A percentile compares a stretch with the other conserved stretches of the same genome.
Conservation (phyloP, 2,113 vertebrate species). For the Neogobius melanostomus region DNA sequence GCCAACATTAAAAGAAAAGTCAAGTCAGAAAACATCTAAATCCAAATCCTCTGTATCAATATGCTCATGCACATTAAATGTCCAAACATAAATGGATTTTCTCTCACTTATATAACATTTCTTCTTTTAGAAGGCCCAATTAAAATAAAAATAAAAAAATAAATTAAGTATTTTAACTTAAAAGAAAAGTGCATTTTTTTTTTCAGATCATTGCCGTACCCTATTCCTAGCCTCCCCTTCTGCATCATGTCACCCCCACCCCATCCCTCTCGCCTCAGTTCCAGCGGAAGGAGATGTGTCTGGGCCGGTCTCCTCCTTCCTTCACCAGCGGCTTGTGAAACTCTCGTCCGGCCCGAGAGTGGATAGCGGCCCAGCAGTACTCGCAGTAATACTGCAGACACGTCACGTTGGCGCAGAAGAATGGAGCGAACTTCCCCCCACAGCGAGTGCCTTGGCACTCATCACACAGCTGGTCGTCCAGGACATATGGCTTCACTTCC, state of each 20-base stretch:
- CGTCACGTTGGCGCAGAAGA: constrained; percentile 99
- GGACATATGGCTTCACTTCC: constrained; percentile 99
- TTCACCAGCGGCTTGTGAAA: constrained; percentile 99
- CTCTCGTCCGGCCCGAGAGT: constrained; percentile 95
- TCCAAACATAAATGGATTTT: constrained; percentile 78
- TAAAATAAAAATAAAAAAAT: constrained; percentile 79
- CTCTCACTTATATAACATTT: constrained; percentile 70
- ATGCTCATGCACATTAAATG: constrained; percentile 79
- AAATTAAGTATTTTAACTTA: constrained; percentile 81
- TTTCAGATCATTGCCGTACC: constrained; percentile 77
- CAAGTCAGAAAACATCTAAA: constrained; percentile 75
- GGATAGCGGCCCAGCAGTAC: constrained; percentile 99
- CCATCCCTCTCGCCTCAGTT: constrained; percentile 81
- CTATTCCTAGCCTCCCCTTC: constrained; percentile 67
- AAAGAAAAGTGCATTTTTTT: constrained; percentile 96
- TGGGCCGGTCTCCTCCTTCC: constrained; percentile 96
- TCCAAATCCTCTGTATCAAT: constrained; percentile 79
- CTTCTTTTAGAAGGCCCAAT: constrained; percentile 74
- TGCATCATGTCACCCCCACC: constrained; percentile 37
- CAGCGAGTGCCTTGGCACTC: constrained; percentile 99
- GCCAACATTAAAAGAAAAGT: constrained; percentile 75
- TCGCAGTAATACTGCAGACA: constrained; percentile 99
- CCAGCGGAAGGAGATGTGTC: constrained; percentile 99
- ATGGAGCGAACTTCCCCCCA: constrained; percentile 97
- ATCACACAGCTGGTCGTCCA: constrained; percentile 99